Evolutionary conservation across 2,888 invertebrate genomes (phyloP).

Genomic region (Phortica magna): DNA sequence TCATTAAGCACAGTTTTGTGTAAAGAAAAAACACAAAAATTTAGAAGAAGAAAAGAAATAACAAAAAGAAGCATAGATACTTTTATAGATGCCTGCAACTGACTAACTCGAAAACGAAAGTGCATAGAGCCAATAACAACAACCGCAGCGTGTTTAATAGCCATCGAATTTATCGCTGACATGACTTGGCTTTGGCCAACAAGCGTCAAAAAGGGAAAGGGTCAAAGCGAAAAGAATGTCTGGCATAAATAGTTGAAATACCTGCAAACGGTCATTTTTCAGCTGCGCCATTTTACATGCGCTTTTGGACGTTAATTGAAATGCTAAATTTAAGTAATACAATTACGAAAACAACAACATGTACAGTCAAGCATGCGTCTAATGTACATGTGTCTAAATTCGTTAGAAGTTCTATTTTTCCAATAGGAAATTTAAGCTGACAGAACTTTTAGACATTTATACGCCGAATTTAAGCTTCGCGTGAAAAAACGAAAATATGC

Average conservation of each 20-base stretch:
- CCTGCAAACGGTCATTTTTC: neutral
- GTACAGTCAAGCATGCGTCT: conserved; percentile 3
- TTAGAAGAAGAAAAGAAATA: neutral
- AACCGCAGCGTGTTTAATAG: neutral
- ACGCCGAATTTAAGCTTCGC: neutral
- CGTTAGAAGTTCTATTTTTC: neutral
- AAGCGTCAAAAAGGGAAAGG: neutral
- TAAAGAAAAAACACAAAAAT: neutral
- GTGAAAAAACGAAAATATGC: neutral
- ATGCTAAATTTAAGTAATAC: conserved; percentile 3
- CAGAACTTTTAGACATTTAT: neutral
- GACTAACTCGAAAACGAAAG: neutral
- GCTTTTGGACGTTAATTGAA: conserved; percentile 3
- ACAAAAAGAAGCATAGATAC: neutral
- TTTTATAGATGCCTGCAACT: no score
- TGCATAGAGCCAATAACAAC: neutral
- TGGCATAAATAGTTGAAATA: conserved; percentile 23
- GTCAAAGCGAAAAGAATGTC: neutral
- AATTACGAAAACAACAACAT: conserved; percentile 10
- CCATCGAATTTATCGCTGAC: neutral
- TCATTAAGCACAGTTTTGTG: neutral
- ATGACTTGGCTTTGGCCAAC: conserved; percentile 22
- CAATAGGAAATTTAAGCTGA: neutral
- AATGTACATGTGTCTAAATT: neutral
- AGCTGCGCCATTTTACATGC: neutral